phyloP scores from a whole-genome alignment of 2,113 vertebrate genomes.

The Paramisgurnus dabryanus region DNA sequence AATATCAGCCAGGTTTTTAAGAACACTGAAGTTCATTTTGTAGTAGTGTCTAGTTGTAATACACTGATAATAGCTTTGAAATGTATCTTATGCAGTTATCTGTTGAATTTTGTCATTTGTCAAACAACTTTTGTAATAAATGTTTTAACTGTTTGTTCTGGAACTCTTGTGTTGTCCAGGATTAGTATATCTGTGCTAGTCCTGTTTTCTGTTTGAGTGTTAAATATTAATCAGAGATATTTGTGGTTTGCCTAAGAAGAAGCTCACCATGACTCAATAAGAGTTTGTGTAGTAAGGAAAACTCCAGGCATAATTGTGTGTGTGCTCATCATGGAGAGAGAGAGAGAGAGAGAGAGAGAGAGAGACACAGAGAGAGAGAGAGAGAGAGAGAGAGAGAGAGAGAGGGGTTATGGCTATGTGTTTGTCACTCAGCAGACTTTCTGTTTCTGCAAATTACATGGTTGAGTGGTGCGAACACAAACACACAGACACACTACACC shows the following conservation, averaged over 20 bases:
- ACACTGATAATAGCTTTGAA: too few relatives aligned
- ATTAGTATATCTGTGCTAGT: too few relatives aligned
- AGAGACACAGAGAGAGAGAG: neutral
- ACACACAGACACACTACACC: slow-evolving; percentile 50
- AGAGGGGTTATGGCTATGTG: slow-evolving; percentile 25
- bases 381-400: neutral
- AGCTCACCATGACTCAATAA: neutral
- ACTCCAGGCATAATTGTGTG: neutral
- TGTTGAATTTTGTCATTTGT: too few relatives aligned
- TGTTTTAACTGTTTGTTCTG: too few relatives aligned
- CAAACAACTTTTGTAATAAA: too few relatives aligned
- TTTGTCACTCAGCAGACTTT: slow-evolving; percentile 34
- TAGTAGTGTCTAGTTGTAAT: too few relatives aligned
- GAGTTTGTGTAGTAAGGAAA: neutral
- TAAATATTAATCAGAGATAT: neutral
- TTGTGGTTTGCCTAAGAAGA: neutral
- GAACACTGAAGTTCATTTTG: too few relatives aligned
- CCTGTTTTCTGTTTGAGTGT: too few relatives aligned
- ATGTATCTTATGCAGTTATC: too few relatives aligned
- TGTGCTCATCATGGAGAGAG: neutral
- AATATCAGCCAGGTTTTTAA: neutral
- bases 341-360: neutral
- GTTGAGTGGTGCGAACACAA: slow-evolving; percentile 51
- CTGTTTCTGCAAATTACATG: slow-evolving; percentile 47
- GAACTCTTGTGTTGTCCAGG: too few relatives aligned